Percentiles rank a stretch among this genome's conserved stretches.
Evolutionary conservation across 2,113 vertebrate species (phyloP).

Genomic region (Trochalopteron elliotii): DNA sequence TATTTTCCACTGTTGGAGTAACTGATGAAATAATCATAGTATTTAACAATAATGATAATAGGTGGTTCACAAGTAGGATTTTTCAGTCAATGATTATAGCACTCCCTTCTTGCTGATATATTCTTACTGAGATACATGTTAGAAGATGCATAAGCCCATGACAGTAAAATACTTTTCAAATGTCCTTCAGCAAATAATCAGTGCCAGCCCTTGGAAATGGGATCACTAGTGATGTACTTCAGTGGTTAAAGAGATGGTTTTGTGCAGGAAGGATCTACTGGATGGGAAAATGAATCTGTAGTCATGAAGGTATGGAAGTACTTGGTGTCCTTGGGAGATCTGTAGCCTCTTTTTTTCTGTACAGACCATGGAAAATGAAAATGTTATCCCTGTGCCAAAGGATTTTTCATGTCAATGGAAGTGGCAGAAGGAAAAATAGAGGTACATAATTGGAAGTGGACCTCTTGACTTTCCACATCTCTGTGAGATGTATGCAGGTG

Average conservation of each 20-base stretch:
- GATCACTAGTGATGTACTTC: background rate
- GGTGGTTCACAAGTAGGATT: background rate
- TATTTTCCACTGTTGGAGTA: background rate
- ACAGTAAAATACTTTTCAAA: background rate
- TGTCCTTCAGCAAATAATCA: background rate
- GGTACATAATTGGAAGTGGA: background rate
- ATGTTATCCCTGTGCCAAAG: background rate
- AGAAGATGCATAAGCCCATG: background rate
- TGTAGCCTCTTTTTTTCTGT: background rate
- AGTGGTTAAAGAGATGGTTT: background rate
- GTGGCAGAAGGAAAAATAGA: background rate
- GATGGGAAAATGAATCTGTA: background rate
- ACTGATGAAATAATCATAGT: constrained; percentile 3
- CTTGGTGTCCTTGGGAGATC: background rate
- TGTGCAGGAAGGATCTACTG: background rate
- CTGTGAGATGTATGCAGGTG: background rate
- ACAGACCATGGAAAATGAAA: background rate
- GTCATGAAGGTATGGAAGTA: background rate
- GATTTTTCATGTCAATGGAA: background rate
- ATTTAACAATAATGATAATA: background rate
- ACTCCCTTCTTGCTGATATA: background rate
- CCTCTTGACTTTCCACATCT: background rate
- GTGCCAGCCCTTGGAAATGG: background rate
- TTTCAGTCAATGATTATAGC: background rate
- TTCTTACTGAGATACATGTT: background rate